phyloP scores from a whole-genome alignment of 1,140 invertebrate genomes.

The Harlomillsia oculata region DNA sequence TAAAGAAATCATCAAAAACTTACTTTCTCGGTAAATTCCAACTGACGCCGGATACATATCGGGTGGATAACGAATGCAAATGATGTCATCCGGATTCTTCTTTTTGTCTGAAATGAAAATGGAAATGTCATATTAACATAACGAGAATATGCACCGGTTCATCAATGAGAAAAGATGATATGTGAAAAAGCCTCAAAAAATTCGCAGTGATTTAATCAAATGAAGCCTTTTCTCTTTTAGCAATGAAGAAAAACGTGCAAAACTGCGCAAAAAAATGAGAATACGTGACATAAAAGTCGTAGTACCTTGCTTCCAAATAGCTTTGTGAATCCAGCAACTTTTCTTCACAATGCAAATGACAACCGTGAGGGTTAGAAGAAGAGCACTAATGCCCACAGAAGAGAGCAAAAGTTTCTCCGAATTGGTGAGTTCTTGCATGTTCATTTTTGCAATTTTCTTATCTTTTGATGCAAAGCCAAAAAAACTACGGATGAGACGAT shows the following conservation, averaged over 20 bases:
- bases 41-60: constrained; percentile 35
- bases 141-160: too few relatives aligned
- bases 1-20: constrained; percentile 10
- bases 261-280: neutral
- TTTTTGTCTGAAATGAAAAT: constrained; percentile 31
- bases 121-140: neutral
- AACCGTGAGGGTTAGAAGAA: constrained; percentile 21
- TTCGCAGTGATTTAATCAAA: neutral
- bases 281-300: neutral
- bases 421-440: constrained; percentile 22
- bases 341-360: constrained; percentile 33
- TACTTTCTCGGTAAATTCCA: constrained; percentile 36
- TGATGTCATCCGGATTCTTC: constrained; percentile 32
- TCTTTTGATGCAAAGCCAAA: neutral
- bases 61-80: constrained; percentile 35
- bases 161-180: neutral
- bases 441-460: constrained; percentile 12
- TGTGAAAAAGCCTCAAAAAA: constrained; percentile 2
- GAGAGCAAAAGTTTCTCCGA: constrained; percentile 28
- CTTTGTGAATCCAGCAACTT: constrained; percentile 32
- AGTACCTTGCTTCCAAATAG: constrained; percentile 33
- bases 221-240: neutral
- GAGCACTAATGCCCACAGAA: constrained; percentile 24
- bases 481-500: neutral
- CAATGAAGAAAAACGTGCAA: constrained; percentile 1